Base-by-base conservation (phyloP, 2,888 invertebrate species). In the Nymphalis c-album region DNA sequence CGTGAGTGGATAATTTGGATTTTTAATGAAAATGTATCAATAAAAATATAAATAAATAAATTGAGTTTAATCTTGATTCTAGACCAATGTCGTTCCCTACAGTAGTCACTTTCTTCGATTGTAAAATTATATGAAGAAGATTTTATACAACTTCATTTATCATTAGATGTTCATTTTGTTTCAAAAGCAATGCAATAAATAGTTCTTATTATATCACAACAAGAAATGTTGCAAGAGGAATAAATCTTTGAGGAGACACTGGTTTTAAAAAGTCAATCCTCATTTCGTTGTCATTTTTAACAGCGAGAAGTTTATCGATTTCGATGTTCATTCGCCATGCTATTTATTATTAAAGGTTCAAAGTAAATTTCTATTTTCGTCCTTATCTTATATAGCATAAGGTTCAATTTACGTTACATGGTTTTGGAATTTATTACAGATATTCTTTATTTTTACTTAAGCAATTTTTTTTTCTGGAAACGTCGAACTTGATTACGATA, bases 251-350 rank as follows among this genome's bases (percentile, higher is more conserved):
- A n/a, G 40, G 58, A 47, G 48, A 57, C 8, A 47, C 60, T 47
- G 61, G 26, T 58, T 70, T 64, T 66, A 63, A 63, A 67, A 70
- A 62, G 67, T 64, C 67, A 62, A 70, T 58, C 58, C 59, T 61
- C 64, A 64, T 64, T 69, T 67, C 60, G 46, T 57, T 67, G 46
- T 63, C 63, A 67, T 69, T 67, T 70, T 67, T 53, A 64, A 67
- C 64, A 62, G 35, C 47, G 57, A 67, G 62, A 53, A 60, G 60
- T 51, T 62, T 67, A 70, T 70, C 64, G 67, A 67, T 67, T 67
- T 18, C 45, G 51, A 64, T 64, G 63, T 60, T 67, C 63, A 60
- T 60, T 46, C 63, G 40, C 67, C 63, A 35, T 45, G 50, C 18
- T 40, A 67, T 61, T 51, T 67, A 59, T 64, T 64, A 64, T 64